Evolutionary conservation across 2,113 vertebrate genomes (phyloP), one percentile per base, ranked within the genome.

Genomic region (Nycticryphes semicollaris): DNA sequence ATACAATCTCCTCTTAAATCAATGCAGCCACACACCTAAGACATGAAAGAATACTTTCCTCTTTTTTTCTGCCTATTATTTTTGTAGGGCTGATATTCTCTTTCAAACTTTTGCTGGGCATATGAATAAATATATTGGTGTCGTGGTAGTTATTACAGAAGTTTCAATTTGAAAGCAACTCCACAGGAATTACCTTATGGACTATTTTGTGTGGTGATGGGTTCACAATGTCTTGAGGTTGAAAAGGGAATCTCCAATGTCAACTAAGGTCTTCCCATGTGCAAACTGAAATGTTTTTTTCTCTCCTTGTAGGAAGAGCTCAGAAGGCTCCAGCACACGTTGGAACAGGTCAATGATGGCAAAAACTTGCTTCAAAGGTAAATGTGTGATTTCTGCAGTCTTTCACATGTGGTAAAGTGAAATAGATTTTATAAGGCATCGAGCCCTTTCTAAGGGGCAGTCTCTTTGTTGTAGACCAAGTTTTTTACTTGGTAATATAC

Each of bases 301-400:
- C 73, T 96, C 80, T 85, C 95, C 53, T 85, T 59, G 72, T 82
- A 99, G 99, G 98, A 99, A 97, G 99, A 99, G 81, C 97, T 99
- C 95, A 98, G 98, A 96, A 98, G 98, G 95, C 97, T 99, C 67
- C 98, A 99, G 97, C 98, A 98, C 94, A 98, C 93, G 86, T 97
- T 98, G 97, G 98, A 98, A 94, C 98, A 98, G 92, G 97, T 98
- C 91, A 97, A 94, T 43, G 98, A 98, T 97, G 98, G 98, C 92
- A 98, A 98, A 91, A 98, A 98, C 93, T 98, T 97, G 15, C 98
- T 99, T 91, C 99, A 98, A 97, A 99, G 98, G 99, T 99, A 97
- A 98, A 97, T 96, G 39, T 41, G 72, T 1, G 6, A 48, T 51
- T 94, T 79, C 56, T 9, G 17, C 3, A 10, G 4, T 6, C 9